Percentiles rank a stretch among this genome's conserved stretches.
Conservation (phyloP, 2,113 vertebrate species). For the Cheirogaleus medius region DNA sequence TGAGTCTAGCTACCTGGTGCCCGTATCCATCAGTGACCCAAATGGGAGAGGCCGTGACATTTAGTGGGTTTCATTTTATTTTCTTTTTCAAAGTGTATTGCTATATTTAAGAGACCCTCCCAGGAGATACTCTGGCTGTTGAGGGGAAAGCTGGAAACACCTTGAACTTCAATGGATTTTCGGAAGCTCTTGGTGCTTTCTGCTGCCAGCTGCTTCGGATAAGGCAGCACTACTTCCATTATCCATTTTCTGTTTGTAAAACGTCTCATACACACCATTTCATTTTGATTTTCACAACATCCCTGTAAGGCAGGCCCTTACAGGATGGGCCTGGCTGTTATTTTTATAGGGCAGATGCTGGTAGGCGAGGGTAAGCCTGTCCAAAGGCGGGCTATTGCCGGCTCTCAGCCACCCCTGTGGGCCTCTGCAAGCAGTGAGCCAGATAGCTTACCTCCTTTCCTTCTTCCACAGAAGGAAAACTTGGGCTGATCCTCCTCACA, state of each 20-base stretch:
- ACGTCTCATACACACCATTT: accelerated
- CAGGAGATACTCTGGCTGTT: no score
- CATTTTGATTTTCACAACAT: background rate
- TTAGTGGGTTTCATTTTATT: background rate
- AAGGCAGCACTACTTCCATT: background rate
- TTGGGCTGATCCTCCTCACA: slow-evolving; percentile 67
- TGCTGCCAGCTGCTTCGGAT: background rate
- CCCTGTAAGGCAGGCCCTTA: background rate
- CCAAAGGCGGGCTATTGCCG: background rate
- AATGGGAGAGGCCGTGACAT: background rate
- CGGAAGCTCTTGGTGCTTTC: background rate
- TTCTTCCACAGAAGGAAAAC: slow-evolving; percentile 85
- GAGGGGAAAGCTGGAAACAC: background rate
- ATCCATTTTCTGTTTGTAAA: background rate
- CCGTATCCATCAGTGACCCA: background rate
- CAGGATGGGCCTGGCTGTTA: background rate
- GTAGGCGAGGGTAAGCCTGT: background rate
- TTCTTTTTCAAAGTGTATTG: background rate
- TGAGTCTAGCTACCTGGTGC: background rate
- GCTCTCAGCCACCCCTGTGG: background rate
- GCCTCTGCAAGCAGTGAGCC: background rate
- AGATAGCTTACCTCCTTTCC: slow-evolving; percentile 86
- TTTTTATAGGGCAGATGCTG: background rate
- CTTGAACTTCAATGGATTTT: background rate
- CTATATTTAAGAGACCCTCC: background rate